A percentile compares a stretch with the other conserved stretches of the same genome.
phyloP scores from a whole-genome alignment of 2,113 vertebrate species.

The Nematolebias whitei region DNA sequence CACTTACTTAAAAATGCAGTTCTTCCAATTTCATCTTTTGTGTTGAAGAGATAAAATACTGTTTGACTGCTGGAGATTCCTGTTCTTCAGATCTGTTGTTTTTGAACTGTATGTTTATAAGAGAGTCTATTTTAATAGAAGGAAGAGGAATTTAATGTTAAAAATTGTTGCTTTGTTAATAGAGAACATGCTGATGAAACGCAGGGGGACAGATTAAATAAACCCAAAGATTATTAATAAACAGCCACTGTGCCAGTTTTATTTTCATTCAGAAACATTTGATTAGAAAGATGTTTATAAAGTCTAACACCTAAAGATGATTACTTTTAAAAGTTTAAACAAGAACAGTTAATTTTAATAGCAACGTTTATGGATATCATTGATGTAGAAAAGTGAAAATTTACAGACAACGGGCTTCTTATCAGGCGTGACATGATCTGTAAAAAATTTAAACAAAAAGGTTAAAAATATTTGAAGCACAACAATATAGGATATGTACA shows the following conservation, averaged over 20 bases:
- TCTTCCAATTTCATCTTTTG: neutral
- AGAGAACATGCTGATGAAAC: neutral
- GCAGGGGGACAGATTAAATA: neutral
- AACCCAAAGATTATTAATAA: constrained; percentile 17
- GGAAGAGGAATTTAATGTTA: neutral
- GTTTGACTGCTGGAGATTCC: neutral
- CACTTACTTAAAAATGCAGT: neutral
- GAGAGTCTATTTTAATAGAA: constrained; percentile 7
- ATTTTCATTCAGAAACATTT: constrained; percentile 23
- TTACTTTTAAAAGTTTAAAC: too few species aligned
- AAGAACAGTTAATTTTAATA: too few species aligned
- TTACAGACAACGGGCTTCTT: too few species aligned
- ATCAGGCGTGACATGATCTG: too few species aligned
- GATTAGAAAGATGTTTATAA: constrained; percentile 24
- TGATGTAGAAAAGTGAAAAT: too few species aligned
- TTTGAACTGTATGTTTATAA: neutral
- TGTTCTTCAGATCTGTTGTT: too few species aligned
- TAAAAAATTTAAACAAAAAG: constrained; percentile 3
- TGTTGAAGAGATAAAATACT: neutral
- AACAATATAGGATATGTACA: too few species aligned
- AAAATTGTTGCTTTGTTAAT: neutral
- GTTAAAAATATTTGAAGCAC: neutral
- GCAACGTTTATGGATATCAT: too few species aligned
- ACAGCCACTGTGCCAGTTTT: neutral
- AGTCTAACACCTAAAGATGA: neutral